These are phyloP conservation scores for Tanypteryx hageni DNA, from an alignment of 2,888 invertebrate species.

Conservation along the genomic window DNA sequence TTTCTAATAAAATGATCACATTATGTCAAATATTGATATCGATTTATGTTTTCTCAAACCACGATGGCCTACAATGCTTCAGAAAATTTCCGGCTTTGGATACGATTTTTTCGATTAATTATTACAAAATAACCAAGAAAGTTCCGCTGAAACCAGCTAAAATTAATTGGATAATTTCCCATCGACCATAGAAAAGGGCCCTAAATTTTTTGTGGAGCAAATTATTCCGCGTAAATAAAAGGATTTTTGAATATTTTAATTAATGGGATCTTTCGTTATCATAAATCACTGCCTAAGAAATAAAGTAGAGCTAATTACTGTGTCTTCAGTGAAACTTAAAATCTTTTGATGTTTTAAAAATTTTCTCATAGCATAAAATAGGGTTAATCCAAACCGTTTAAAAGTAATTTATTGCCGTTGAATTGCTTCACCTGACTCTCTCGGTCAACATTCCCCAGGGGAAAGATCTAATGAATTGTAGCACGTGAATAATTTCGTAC, in stretches of 20 bases:
- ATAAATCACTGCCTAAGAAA: constrained; percentile 56
- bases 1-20: too few species aligned
- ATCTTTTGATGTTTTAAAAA: not conserved
- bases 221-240: constrained; percentile 51
- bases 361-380: not conserved
- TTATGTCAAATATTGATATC: too few species aligned
- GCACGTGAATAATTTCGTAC: too few species aligned
- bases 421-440: too few species aligned
- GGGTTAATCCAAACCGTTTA: not conserved
- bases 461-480: too few species aligned
- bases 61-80: too few species aligned
- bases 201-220: not conserved
- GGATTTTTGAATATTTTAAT: constrained; percentile 45
- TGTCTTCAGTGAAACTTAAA: not conserved
- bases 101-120: too few species aligned
- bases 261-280: constrained; percentile 56
- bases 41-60: too few species aligned
- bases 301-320: constrained; percentile 52
- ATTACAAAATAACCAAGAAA: too few species aligned
- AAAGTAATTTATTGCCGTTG: not conserved
- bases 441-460: too few species aligned
- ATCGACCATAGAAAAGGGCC: constrained; percentile 26
- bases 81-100: too few species aligned
- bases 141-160: not conserved
- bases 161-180: constrained; percentile 56